Evolutionary conservation across 2,888 invertebrate genomes (phyloP), one percentile per base, ranked within the genome.

Genomic region (Teleiodes luculella): DNA sequence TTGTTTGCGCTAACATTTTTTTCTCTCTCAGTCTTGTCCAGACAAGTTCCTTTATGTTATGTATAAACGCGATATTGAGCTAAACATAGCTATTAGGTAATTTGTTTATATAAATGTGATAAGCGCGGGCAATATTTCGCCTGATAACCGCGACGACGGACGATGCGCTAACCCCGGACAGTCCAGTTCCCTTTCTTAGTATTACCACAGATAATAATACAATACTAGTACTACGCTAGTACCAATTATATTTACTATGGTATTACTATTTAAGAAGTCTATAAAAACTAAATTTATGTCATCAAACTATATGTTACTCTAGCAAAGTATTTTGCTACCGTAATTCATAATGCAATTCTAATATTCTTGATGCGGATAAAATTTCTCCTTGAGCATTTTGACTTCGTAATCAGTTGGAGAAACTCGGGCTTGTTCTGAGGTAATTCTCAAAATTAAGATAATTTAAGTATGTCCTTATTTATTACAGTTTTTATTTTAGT

Each of bases 41-140:
- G 54, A 59, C 56, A 53, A 53, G 52, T 51, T 52, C 43, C 39
- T 47, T 54, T 51, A 57, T 61, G 50, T 60, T 49, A 57, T 61
- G 52, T 60, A 60, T 61, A 56, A 59, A 54, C 58, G 49, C 49
- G 60, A 62, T 69, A 65, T 60, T 47, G 54, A 58, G 59, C 62
- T 63, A 60, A 63, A 63, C 57, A 62, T 62, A 60, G 54, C 52
- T 59, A 65, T 69, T 65, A 64, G 66, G 62, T 68, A 69, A 71
- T 68, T 69, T 65, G 64, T 68, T 63, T 64, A 68, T 68, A 66
- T 63, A 65, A 58, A 70, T 76, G 73, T 69, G 62, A 2, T 3
- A 14, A 14, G 36, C 36, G 62, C 59, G 49, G 43, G 47, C 11
- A 55, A 51, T 46, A 46, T 51, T 65, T 69, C 57, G 55, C 62